phyloP scores from a whole-genome alignment of 2,888 invertebrate genomes.

The Agrotis clavis region DNA sequence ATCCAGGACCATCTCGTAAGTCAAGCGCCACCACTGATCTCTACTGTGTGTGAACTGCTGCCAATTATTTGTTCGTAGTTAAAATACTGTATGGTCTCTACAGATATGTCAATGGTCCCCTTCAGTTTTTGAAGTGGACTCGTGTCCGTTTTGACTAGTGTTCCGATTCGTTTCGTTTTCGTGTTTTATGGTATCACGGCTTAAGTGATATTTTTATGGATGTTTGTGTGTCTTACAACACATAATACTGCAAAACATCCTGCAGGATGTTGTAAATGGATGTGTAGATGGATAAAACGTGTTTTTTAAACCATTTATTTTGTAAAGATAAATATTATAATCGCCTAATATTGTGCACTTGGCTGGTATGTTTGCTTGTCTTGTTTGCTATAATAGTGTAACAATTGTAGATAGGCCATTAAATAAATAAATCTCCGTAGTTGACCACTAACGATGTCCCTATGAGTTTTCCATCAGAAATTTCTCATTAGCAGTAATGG shows the following conservation, averaged over 20 bases:
- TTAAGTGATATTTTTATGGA: not conserved
- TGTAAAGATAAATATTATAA: no score
- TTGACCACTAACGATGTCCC: no score
- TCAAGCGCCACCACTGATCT: no score
- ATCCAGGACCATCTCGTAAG: no score
- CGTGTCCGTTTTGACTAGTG: conserved; percentile 64
- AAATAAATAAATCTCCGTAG: no score
- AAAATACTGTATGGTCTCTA: not conserved
- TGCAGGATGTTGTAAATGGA: not conserved
- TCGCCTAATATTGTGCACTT: no score
- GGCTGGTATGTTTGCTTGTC: no score
- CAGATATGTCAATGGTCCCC: not conserved
- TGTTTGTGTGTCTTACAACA: not conserved
- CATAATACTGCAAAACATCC: not conserved
- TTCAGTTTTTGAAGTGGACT: conserved; percentile 53
- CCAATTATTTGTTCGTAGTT: not conserved
- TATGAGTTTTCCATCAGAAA: no score
- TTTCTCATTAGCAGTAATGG: no score
- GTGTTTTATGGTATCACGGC: conserved; percentile 39
- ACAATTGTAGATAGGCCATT: no score
- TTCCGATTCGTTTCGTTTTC: conserved; percentile 43
- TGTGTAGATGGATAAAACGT: not conserved
- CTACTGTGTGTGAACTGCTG: not conserved
- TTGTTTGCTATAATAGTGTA: no score
- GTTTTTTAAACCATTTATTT: not conserved